phyloP scores from a whole-genome alignment of 2,888 invertebrate species.

The Apoderus coryli region DNA sequence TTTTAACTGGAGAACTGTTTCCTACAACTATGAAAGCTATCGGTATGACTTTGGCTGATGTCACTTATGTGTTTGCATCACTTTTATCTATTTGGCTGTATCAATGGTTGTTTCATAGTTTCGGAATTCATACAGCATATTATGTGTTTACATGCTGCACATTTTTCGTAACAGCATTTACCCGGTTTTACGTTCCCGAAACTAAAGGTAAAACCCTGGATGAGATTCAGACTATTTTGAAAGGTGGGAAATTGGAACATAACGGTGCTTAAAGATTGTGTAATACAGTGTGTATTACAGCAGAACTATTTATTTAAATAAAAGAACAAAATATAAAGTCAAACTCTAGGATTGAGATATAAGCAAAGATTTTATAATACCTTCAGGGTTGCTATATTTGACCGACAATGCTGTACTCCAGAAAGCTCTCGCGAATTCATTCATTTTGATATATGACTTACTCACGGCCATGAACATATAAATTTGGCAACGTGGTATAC shows the following conservation, averaged over 20 bases:
- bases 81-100: constrained; percentile 26
- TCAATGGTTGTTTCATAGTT: constrained; percentile 20
- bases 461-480: too few relatives aligned
- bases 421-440: too few relatives aligned
- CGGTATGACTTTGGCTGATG: constrained; percentile 30
- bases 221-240: constrained; percentile 28
- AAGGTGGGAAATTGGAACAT: constrained; percentile 17
- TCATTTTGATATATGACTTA: too few relatives aligned
- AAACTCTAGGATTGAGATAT: too few relatives aligned
- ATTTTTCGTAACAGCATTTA: constrained; percentile 25
- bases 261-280: too few relatives aligned
- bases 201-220: constrained; percentile 29
- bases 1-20: constrained; percentile 30
- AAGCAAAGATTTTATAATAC: too few relatives aligned
- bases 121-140: constrained; percentile 27
- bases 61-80: constrained; percentile 26
- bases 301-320: too few relatives aligned
- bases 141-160: constrained; percentile 26
- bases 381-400: too few relatives aligned
- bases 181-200: constrained; percentile 26
- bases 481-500: too few relatives aligned
- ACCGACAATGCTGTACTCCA: too few relatives aligned
- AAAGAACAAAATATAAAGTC: too few relatives aligned
- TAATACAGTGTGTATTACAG: too few relatives aligned
- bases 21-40: constrained; percentile 30